These are phyloP conservation scores for Austrofundulus limnaeus DNA, from an alignment of 2,113 vertebrate species.

Conservation along the genomic window DNA sequence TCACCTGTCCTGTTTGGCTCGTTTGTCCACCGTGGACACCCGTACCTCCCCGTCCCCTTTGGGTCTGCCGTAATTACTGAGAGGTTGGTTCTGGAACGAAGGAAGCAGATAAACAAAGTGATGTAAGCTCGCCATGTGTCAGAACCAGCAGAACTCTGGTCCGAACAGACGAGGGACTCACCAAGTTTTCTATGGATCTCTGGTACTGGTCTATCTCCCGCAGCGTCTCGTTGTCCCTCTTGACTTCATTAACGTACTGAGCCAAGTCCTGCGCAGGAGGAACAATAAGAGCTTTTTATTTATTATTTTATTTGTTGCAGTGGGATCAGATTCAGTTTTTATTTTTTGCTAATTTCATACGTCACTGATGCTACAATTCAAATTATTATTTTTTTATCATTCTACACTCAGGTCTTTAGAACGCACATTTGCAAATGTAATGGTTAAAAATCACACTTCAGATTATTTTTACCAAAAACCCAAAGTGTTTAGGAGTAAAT, in stretches of 20 bases:
- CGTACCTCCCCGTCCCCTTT: conserved; percentile 95
- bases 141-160: too few relatives aligned
- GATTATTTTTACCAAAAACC: too few relatives aligned
- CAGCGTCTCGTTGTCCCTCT: conserved; percentile 96
- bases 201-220: conserved; percentile 96
- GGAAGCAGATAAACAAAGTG: not conserved
- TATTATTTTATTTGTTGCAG: too few relatives aligned
- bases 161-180: conserved; percentile 52
- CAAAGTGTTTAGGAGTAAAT: too few relatives aligned
- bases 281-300: not conserved
- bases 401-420: too few relatives aligned
- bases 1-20: conserved; percentile 96
- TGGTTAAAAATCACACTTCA: too few relatives aligned
- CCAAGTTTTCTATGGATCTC: conserved; percentile 96
- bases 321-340: too few relatives aligned
- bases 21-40: conserved; percentile 91
- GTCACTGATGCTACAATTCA: too few relatives aligned
- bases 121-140: not conserved
- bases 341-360: too few relatives aligned
- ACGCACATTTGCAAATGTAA: too few relatives aligned
- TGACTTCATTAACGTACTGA: conserved; percentile 98
- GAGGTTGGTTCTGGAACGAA: conserved; percentile 86
- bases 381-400: too few relatives aligned
- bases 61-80: conserved; percentile 90
- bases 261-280: conserved; percentile 88